phyloP scores from a whole-genome alignment of 1,140 invertebrate species.

The Chironomus striatipennis region DNA sequence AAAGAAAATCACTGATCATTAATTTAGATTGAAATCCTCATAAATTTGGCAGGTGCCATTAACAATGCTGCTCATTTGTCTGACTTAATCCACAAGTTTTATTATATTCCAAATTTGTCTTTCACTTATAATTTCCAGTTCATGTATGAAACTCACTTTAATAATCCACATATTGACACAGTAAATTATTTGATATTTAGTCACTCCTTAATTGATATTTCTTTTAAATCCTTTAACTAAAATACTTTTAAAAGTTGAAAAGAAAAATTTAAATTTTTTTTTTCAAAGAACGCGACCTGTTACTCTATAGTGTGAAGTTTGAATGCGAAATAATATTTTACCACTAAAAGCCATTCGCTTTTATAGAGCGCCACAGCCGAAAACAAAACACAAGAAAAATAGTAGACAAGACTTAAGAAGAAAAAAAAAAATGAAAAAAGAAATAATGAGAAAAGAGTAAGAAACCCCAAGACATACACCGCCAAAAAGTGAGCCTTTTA shows the following conservation, averaged over 20 bases:
- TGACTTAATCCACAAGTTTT: neutral
- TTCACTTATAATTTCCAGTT: neutral
- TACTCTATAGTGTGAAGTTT: neutral
- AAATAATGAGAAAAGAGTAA: neutral
- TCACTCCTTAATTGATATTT: neutral
- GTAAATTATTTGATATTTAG: neutral
- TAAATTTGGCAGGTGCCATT: neutral
- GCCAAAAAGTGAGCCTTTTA: conserved; percentile 17
- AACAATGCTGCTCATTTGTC: neutral
- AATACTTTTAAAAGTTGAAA: neutral
- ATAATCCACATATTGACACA: conserved; percentile 5
- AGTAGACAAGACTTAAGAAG: neutral
- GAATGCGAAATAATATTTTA: conserved; percentile 14
- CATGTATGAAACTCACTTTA: neutral
- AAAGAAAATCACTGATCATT: neutral
- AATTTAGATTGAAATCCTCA: neutral
- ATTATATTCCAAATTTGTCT: neutral
- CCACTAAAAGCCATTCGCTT: neutral
- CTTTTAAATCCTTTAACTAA: neutral
- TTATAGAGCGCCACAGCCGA: conserved; percentile 13
- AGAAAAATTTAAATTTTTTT: neutral
- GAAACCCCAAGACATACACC: neutral
- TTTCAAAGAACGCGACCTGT: neutral
- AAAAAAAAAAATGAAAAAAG: conserved; percentile 14
- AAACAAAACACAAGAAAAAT: neutral